Base-by-base conservation (phyloP, 2,888 invertebrate species). In the Parascotia fuliginaria region DNA sequence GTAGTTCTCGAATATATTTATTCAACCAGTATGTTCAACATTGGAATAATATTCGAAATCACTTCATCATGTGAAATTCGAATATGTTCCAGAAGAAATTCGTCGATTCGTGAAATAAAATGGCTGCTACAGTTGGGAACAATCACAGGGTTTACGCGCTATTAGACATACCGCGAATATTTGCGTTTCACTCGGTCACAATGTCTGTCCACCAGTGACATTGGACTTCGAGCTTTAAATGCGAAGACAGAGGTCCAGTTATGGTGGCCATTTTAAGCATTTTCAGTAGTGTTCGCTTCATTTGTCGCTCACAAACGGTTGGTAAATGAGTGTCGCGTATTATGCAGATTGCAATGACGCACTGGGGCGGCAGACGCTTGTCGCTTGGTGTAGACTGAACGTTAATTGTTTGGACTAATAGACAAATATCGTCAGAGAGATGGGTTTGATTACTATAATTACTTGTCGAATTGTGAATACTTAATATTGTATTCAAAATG, bases 251-350 rank as follows among this genome's bases (percentile, higher is more conserved):
- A 45, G 81, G 45, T 70, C 77, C 41, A 9, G 56, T 56, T 65
- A 55, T 33, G 42, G 48, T 80, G 82, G 83, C 38, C 65, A 66
- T 71, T 75, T 75, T 67, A 72, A 72, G 70, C 78, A 73, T 74
- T 77, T 73, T 65, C 75, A 69, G 68, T 68, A 67, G 66, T 66
- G 62, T 67, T 55, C 83, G 87, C 83, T 85, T 87, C 87, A 89
- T 88, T 87, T 85, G 85, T 73, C 79, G 77, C 64, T 80, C 81
- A 87, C 87, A 88, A 87, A 83, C 83, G 84, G 67, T 63, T 70
- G 75, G 70, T 76, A 84, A 88, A 88, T 86, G 87, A 87, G 83
- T 80, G 72, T 73, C 66, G 77, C 66, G 75, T 75, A 86, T 87
- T 88, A 88, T 87, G 88, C 83, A 88, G 85, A 85, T 86, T 81